These are phyloP conservation scores for Merops nubicus DNA, from an alignment of 2,113 vertebrate species.

Conservation along the genomic window DNA sequence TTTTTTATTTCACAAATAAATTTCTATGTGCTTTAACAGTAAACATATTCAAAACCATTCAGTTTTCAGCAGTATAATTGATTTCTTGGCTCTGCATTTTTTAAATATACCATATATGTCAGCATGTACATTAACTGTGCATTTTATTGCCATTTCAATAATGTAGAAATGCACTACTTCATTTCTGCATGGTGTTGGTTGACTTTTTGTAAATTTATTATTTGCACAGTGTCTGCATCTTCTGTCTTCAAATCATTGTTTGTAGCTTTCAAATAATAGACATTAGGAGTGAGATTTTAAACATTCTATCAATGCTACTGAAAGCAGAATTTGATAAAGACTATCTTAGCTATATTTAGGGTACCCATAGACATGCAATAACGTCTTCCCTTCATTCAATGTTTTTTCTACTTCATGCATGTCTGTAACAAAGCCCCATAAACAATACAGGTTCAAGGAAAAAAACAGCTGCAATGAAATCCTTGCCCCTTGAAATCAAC, in stretches of 20 bases:
- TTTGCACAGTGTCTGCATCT: neutral
- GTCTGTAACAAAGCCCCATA: neutral
- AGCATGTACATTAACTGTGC: neutral
- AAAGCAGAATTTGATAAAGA: neutral
- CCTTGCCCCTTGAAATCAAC: neutral
- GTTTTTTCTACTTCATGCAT: neutral
- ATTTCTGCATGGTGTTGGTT: neutral
- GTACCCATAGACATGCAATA: neutral
- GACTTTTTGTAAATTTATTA: neutral
- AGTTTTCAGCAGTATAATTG: neutral
- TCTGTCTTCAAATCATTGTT: neutral
- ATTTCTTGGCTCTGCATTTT: neutral
- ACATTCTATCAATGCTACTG: neutral
- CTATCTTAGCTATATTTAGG: neutral
- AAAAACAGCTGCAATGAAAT: neutral
- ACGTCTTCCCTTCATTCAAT: neutral
- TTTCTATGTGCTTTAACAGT: slow-evolving; percentile 22
- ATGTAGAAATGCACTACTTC: neutral
- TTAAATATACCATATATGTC: neutral
- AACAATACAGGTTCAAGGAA: neutral
- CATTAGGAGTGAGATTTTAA: neutral
- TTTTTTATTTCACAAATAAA: neutral
- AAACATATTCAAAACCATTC: neutral
- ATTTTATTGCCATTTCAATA: neutral
- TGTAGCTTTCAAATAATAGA: neutral